phyloP scores from a whole-genome alignment of 2,113 vertebrate genomes.

The Hemiprocne comata region DNA sequence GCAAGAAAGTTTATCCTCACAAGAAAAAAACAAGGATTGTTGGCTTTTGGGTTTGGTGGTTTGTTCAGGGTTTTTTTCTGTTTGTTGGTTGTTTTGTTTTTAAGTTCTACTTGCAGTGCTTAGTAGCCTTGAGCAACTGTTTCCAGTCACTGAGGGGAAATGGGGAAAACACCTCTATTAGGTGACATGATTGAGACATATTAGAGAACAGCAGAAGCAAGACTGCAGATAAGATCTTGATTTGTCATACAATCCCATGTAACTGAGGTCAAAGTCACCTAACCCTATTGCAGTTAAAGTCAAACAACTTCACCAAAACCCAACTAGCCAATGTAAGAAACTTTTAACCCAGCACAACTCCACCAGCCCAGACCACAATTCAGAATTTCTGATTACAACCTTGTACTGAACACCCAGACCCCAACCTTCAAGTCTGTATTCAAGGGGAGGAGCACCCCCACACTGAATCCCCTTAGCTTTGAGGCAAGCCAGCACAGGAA shows the following conservation, averaged over 20 bases:
- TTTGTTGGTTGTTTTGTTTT: neutral
- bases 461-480: neutral
- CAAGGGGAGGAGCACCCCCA: accelerated
- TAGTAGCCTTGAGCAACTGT: neutral
- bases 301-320: neutral
- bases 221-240: neutral
- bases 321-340: neutral
- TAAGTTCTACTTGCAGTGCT: neutral
- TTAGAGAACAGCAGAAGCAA: neutral
- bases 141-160: neutral
- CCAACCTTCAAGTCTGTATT: accelerated
- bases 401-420: neutral
- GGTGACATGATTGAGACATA: neutral
- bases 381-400: neutral
- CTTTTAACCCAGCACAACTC: neutral
- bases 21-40: neutral
- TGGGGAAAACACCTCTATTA: neutral
- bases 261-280: neutral
- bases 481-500: neutral
- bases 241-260: neutral
- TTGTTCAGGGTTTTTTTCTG: no score
- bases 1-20: neutral
- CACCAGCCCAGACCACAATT: neutral
- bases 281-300: neutral
- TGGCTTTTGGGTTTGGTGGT: neutral